Evolutionary conservation across 2,113 vertebrate genomes (phyloP).

Genomic region (Pterocles gutturalis): DNA sequence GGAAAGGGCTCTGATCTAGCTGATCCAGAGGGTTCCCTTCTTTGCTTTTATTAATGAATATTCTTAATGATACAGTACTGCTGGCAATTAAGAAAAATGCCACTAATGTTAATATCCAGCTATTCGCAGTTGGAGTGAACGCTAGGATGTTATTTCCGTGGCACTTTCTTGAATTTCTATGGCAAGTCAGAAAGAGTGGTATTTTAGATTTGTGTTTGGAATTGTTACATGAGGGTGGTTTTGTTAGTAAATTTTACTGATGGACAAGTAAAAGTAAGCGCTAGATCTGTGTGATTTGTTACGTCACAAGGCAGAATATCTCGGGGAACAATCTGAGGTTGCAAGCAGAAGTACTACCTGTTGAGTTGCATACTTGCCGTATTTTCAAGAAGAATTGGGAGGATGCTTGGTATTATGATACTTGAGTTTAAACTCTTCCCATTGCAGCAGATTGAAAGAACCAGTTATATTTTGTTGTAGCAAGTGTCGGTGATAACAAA

Average conservation of each 20-base stretch:
- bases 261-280: background rate
- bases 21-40: background rate
- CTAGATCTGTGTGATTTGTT: background rate
- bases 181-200: background rate
- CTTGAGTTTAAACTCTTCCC: background rate
- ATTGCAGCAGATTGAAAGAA: background rate
- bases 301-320: background rate
- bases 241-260: background rate
- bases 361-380: background rate
- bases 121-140: background rate
- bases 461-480: background rate
- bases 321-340: background rate
- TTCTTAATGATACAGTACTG: rapidly evolving
- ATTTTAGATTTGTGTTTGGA: background rate
- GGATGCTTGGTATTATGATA: background rate
- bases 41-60: background rate
- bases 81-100: background rate
- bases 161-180: background rate
- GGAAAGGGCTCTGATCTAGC: background rate
- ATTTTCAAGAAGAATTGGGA: background rate
- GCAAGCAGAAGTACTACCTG: background rate
- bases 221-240: background rate
- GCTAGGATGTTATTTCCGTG: background rate
- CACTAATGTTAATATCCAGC: background rate
- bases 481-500: background rate